These are phyloP conservation scores for Drosophila multiciliata DNA, from an alignment of 2,888 invertebrate genomes.

Conservation along the genomic window DNA sequence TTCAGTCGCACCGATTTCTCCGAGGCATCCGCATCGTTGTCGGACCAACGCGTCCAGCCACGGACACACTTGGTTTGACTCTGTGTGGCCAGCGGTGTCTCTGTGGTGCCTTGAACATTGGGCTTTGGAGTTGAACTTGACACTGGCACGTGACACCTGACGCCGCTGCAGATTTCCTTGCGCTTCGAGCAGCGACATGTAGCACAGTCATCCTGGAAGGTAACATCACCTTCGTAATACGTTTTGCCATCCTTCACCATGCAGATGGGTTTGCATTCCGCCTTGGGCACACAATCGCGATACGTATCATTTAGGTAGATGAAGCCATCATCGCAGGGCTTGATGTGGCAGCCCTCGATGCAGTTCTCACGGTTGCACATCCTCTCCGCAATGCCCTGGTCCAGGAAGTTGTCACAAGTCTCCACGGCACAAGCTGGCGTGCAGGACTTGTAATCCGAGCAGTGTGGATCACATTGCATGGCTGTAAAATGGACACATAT, in stretches of 20 bases:
- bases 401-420: slow-evolving; percentile 92
- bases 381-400: slow-evolving; percentile 87
- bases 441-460: slow-evolving; percentile 92
- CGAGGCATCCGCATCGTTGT: slow-evolving; percentile 83
- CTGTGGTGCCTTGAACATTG: slow-evolving; percentile 64
- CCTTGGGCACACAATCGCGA: slow-evolving; percentile 90
- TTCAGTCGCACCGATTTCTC: slow-evolving; percentile 76
- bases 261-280: slow-evolving; percentile 90
- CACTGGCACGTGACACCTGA: slow-evolving; percentile 86
- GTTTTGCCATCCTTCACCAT: slow-evolving; percentile 88
- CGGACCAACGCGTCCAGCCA: slow-evolving; percentile 94
- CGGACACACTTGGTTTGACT: slow-evolving; percentile 86
- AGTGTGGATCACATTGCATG: slow-evolving; percentile 94
- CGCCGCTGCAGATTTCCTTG: slow-evolving; percentile 89
- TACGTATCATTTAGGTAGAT: slow-evolving; percentile 90
- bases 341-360: slow-evolving; percentile 93
- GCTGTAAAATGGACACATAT: slow-evolving; percentile 86
- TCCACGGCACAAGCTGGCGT: slow-evolving; percentile 92
- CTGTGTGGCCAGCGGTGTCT: slow-evolving; percentile 66
- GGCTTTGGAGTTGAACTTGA: slow-evolving; percentile 17
- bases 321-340: slow-evolving; percentile 90
- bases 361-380: slow-evolving; percentile 91
- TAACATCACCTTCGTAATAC: slow-evolving; percentile 91
- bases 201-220: slow-evolving; percentile 91
- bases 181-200: slow-evolving; percentile 91